Conservation (phyloP, 2,113 vertebrate genomes). For the Epinephelus moara region DNA sequence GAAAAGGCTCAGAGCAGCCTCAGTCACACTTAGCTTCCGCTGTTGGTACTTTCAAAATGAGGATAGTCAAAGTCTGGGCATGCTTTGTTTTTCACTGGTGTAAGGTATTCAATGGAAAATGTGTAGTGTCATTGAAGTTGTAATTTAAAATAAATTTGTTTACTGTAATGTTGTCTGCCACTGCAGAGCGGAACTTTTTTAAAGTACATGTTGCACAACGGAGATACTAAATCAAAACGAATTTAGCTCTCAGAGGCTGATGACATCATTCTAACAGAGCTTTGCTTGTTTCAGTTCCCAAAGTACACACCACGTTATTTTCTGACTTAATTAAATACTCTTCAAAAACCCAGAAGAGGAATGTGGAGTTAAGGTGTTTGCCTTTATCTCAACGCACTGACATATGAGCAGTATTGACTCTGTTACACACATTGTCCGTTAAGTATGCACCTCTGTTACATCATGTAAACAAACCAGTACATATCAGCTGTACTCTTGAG, state of each 20-base stretch:
- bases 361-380: background rate
- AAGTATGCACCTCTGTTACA: too few relatives aligned
- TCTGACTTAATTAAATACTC: background rate
- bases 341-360: background rate
- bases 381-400: background rate
- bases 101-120: background rate
- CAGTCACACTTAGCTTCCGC: background rate
- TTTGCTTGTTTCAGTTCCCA: background rate
- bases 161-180: background rate
- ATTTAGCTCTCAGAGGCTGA: background rate
- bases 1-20: background rate
- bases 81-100: background rate
- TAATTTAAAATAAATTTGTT: conserved; percentile 1
- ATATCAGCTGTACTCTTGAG: too few relatives aligned
- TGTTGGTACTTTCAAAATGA: background rate
- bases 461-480: too few relatives aligned
- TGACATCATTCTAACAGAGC: background rate
- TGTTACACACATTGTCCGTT: background rate
- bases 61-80: background rate
- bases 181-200: background rate
- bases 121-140: background rate
- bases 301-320: background rate
- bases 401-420: background rate
- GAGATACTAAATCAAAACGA: background rate
- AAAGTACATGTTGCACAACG: background rate